A percentile compares a stretch with the other conserved stretches of the same genome.
Evolutionary conservation across 2,888 invertebrate genomes (phyloP).

Genomic region (Microctonus hyperodae): DNA sequence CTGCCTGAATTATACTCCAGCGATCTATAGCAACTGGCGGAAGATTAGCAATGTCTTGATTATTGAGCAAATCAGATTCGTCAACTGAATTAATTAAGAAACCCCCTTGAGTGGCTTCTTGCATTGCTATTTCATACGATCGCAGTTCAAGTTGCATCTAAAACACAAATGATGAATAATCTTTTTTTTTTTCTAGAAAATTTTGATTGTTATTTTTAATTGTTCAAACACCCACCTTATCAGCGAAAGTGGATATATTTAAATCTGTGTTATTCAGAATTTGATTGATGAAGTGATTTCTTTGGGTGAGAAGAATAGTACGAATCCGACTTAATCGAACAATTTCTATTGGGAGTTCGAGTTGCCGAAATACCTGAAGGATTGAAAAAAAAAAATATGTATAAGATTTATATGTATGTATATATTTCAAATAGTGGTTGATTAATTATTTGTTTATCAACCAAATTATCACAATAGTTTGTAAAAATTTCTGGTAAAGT

Average conservation of each 20-base stretch:
- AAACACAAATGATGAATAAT: slow-evolving; percentile 4
- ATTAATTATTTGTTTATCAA: background rate
- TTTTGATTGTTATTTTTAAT: slow-evolving; percentile 15
- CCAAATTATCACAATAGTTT: background rate
- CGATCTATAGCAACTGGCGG: slow-evolving; percentile 66
- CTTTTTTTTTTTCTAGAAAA: background rate
- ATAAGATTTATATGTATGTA: background rate
- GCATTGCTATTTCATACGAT: slow-evolving; percentile 66
- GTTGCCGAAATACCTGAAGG: slow-evolving; percentile 76
- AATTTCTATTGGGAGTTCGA: slow-evolving; percentile 81
- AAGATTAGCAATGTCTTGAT: slow-evolving; percentile 34
- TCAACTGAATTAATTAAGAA: slow-evolving; percentile 60
- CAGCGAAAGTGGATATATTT: slow-evolving; percentile 66
- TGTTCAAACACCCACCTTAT: slow-evolving; percentile 62
- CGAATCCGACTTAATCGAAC: slow-evolving; percentile 67
- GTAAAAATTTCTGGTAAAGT: background rate
- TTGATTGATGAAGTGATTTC: slow-evolving; percentile 68
- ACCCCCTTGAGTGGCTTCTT: slow-evolving; percentile 77
- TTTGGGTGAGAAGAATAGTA: slow-evolving; percentile 65
- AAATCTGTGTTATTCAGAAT: slow-evolving; percentile 69
- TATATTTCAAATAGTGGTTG: background rate
- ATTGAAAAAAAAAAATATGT: slow-evolving; percentile 7
- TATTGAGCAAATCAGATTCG: slow-evolving; percentile 38
- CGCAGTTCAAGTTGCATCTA: slow-evolving; percentile 55
- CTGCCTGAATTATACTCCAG: slow-evolving; percentile 84